phyloP scores from a whole-genome alignment of 1,140 invertebrate genomes.

The Copidosoma floridanum region DNA sequence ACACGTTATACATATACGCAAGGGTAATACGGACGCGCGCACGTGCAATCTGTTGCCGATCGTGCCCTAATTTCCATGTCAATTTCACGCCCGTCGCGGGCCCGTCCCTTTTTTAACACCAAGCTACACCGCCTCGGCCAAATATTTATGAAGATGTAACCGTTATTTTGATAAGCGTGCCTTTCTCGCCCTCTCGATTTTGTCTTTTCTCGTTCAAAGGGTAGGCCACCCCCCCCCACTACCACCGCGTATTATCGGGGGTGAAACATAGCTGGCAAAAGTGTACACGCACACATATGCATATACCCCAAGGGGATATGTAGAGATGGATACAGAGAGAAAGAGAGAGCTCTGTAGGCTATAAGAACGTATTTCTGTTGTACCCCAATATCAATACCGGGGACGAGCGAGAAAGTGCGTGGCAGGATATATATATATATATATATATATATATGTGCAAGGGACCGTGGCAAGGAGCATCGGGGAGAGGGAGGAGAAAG shows the following conservation, averaged over 20 bases:
- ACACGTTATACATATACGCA: too few species aligned
- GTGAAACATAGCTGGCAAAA: slow-evolving; percentile 24
- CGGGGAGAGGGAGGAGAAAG: too few species aligned
- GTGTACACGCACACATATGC: slow-evolving; percentile 53
- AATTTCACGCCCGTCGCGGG: slow-evolving; percentile 49
- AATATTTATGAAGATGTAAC: slow-evolving; percentile 59
- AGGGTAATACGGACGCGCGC: too few species aligned
- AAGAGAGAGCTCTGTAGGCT: slow-evolving; percentile 1
- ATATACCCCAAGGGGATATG: slow-evolving; percentile 34
- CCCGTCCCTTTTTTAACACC: slow-evolving; percentile 9
- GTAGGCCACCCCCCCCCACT: not conserved
- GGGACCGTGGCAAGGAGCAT: too few species aligned
- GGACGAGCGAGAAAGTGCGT: slow-evolving; percentile 28
- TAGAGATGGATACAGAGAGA: too few species aligned
- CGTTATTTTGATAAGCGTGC: slow-evolving; percentile 56
- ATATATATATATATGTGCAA: too few species aligned
- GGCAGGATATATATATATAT: too few species aligned
- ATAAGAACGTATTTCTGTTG: slow-evolving; percentile 47
- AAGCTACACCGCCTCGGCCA: slow-evolving; percentile 26
- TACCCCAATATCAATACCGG: slow-evolving; percentile 48
- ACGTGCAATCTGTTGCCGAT: too few species aligned
- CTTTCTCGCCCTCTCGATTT: not conserved
- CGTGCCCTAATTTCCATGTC: slow-evolving; percentile 45
- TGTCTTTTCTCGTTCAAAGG: not conserved
- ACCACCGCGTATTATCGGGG: not conserved